Conservation (phyloP, 2,113 vertebrate species). For the Delphinus delphis region DNA sequence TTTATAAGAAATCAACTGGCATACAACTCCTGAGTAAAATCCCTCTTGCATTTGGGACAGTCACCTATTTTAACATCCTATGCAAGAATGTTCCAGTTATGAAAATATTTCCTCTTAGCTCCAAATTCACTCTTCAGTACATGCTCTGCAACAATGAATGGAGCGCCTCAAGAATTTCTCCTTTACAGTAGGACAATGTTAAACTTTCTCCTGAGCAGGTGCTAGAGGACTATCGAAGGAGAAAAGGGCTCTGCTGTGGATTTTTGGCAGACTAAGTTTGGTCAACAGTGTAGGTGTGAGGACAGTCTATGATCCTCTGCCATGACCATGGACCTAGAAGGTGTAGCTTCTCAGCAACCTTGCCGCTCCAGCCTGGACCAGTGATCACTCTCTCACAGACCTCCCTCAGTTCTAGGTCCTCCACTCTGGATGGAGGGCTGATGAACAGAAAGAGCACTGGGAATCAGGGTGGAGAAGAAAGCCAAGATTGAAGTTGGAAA, state of each 20-base stretch:
- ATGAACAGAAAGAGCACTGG: neutral
- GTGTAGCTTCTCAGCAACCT: neutral
- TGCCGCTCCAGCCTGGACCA: neutral
- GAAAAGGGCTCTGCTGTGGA: neutral
- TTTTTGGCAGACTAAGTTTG: neutral
- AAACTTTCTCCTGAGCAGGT: neutral
- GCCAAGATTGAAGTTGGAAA: neutral
- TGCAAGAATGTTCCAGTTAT: neutral
- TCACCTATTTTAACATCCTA: neutral
- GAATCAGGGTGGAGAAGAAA: neutral
- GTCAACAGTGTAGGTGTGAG: accelerated
- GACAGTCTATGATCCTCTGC: too few relatives aligned
- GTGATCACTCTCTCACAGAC: neutral
- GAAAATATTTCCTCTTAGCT: neutral
- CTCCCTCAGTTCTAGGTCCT: neutral
- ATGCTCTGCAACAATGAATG: neutral
- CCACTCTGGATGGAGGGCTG: neutral
- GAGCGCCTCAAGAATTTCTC: neutral
- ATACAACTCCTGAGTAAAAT: neutral
- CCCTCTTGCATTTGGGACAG: neutral
- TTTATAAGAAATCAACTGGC: neutral
- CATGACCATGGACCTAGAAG: accelerated
- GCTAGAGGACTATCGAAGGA: neutral
- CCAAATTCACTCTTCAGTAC: neutral
- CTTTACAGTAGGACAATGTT: neutral